Percentiles rank a stretch among this genome's conserved stretches.
Conservation (phyloP, 2,888 invertebrate species). For the Drosophila paranaensis region DNA sequence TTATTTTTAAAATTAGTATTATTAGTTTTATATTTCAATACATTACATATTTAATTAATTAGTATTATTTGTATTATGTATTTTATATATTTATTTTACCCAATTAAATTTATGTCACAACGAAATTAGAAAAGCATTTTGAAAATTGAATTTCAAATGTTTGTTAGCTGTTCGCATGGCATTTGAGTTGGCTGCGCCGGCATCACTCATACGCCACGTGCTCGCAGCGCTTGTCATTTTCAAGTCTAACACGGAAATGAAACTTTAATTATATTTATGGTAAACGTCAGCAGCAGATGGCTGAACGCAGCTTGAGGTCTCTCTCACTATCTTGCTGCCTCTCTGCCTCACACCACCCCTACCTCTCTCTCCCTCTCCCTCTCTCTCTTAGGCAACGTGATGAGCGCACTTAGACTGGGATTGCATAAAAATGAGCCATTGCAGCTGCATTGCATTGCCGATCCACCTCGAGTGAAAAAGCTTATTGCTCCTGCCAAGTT, state of each 20-base stretch:
- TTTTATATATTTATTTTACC: neutral
- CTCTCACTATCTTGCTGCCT: neutral
- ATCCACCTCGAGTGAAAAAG: constrained; percentile 38
- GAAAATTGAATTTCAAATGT: neutral
- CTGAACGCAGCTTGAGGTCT: neutral
- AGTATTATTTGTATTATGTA: no score
- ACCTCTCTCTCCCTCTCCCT: neutral
- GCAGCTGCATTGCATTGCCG: constrained; percentile 21
- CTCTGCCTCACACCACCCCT: no score
- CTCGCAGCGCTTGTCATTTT: constrained; percentile 17
- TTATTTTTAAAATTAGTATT: no score
- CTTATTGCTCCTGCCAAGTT: constrained; percentile 47
- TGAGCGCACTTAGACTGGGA: constrained; percentile 32
- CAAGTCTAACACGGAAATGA: constrained; percentile 61
- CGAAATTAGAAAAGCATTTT: neutral
- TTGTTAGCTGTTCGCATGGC: neutral
- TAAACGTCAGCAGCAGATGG: constrained; percentile 27
- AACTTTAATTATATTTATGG: constrained; percentile 73
- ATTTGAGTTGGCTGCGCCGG: neutral
- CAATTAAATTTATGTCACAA: neutral
- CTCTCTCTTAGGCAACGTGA: constrained; percentile 4
- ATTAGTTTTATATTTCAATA: no score
- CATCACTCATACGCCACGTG: constrained; percentile 52
- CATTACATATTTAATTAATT: no score
- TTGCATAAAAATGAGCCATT: constrained; percentile 51